These are phyloP conservation scores for Paraescarpia echinospica DNA, from an alignment of 1,140 invertebrate genomes.

Conservation along the genomic window DNA sequence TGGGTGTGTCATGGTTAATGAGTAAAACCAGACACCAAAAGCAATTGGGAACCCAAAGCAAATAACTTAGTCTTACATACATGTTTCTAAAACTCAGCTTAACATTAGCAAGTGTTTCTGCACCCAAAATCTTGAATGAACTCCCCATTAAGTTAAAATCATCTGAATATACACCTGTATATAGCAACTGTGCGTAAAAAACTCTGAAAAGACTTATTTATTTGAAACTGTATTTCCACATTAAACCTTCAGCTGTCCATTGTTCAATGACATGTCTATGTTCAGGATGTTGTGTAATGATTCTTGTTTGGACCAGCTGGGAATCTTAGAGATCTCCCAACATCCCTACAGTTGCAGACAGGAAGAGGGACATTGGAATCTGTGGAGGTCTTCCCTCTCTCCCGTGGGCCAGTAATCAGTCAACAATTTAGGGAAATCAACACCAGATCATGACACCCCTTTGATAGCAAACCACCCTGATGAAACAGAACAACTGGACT, in stretches of 20 bases:
- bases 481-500: not conserved
- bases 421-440: slow-evolving; percentile 6
- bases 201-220: too few relatives aligned
- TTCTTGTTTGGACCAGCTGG: too few relatives aligned
- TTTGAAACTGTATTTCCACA: too few relatives aligned
- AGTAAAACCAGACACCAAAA: not conserved
- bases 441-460: not conserved
- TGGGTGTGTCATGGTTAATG: not conserved
- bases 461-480: not conserved
- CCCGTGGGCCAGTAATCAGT: not conserved
- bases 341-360: not conserved
- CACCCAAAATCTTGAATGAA: too few relatives aligned
- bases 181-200: too few relatives aligned
- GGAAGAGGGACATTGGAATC: not conserved
- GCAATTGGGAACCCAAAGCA: not conserved
- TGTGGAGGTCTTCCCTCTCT: not conserved
- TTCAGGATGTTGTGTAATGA: too few relatives aligned
- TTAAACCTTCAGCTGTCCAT: too few relatives aligned
- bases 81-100: too few relatives aligned
- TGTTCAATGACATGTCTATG: too few relatives aligned
- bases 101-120: too few relatives aligned
- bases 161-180: too few relatives aligned
- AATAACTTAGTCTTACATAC: not conserved
- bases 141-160: too few relatives aligned
- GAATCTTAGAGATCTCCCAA: not conserved